Percentiles rank a stretch among this genome's conserved stretches.
Evolutionary conservation across 2,797 vertebrate species (phyloP).

Genomic region (Crocodylus rhombifer): DNA sequence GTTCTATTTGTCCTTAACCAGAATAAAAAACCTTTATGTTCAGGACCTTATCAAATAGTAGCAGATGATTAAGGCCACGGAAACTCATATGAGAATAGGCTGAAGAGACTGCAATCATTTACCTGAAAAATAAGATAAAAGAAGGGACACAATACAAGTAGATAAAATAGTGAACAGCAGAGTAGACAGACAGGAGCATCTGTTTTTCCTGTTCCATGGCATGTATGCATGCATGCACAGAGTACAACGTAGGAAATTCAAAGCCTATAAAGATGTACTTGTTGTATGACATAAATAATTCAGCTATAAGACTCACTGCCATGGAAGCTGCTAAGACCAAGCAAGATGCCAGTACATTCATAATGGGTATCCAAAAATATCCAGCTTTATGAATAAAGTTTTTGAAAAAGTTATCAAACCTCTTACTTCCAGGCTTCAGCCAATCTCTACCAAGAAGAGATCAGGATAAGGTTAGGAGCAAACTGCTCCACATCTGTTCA

Average conservation of each 20-base stretch:
- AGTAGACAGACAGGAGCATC: rapidly evolving
- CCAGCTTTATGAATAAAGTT: background rate
- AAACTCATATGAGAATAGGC: background rate
- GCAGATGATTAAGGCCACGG: background rate
- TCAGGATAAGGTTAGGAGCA: background rate
- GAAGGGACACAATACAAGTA: rapidly evolving
- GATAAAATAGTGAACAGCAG: background rate
- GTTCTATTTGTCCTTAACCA: background rate
- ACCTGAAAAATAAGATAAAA: background rate
- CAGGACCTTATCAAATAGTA: background rate
- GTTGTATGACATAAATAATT: background rate
- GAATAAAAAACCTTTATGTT: background rate
- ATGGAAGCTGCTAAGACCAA: background rate
- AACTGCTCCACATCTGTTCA: background rate
- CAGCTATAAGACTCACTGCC: background rate
- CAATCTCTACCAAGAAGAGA: background rate
- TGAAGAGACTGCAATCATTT: background rate
- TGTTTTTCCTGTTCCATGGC: rapidly evolving
- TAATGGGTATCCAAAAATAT: background rate
- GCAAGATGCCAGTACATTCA: background rate
- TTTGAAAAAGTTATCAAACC: background rate
- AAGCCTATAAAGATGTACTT: background rate
- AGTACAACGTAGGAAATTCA: background rate
- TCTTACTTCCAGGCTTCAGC: background rate
- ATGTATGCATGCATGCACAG: no score